These are phyloP conservation scores for Dryoscopus gambensis DNA, from an alignment of 2,113 vertebrate genomes.

Conservation along the genomic window DNA sequence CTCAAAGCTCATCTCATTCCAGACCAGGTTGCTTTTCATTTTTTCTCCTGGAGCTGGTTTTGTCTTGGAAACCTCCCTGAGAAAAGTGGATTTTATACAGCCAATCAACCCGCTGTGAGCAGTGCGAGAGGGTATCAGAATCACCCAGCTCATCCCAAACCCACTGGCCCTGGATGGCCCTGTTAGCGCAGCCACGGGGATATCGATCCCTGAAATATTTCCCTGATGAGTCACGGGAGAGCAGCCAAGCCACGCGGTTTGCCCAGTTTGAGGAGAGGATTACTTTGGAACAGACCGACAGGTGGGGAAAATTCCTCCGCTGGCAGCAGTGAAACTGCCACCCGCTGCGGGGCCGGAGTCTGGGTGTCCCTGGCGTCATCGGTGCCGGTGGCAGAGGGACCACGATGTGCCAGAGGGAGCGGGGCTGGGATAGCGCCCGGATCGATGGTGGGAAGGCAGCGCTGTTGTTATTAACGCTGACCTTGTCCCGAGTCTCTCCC, in stretches of 20 bases:
- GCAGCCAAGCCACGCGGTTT: not conserved
- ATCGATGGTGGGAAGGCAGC: not conserved
- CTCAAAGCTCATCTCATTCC: not conserved
- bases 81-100: not conserved
- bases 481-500: not conserved
- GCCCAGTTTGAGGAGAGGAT: not conserved
- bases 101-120: fast-evolving
- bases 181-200: not conserved
- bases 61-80: not conserved
- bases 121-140: not conserved
- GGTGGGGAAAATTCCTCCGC: not conserved
- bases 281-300: not conserved
- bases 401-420: not conserved
- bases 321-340: not conserved
- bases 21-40: fast-evolving
- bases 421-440: not conserved
- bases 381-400: not conserved
- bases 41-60: not conserved
- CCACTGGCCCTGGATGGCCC: fast-evolving
- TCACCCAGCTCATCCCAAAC: not conserved
- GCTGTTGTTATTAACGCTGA: not conserved
- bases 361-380: not conserved
- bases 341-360: fast-evolving
- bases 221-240: not conserved
- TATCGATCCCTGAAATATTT: not conserved